Evolutionary conservation across 2,797 vertebrate species (phyloP).

Genomic region (Vireo griseus): DNA sequence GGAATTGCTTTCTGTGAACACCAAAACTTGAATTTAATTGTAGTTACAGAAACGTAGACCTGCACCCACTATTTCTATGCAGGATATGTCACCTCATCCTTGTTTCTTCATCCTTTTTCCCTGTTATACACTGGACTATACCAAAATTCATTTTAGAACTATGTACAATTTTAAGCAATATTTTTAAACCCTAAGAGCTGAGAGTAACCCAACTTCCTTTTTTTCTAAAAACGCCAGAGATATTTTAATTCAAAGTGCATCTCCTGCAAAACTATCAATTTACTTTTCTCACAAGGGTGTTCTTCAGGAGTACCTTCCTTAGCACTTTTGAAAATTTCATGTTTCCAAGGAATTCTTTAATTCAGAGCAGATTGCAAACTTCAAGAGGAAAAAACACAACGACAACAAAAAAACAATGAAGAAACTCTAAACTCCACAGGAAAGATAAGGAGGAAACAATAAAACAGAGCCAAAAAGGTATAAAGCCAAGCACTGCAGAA

Average conservation of each 20-base stretch:
- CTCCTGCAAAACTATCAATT: background rate
- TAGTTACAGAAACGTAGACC: background rate
- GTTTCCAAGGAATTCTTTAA: background rate
- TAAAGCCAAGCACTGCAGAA: background rate
- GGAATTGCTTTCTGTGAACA: background rate
- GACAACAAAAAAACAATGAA: too few relatives aligned
- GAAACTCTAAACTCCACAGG: rapidly evolving
- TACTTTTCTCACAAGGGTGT: background rate
- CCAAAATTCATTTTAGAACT: background rate
- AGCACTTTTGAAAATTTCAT: background rate
- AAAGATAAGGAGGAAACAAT: background rate
- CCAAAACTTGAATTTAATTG: background rate
- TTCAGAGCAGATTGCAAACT: background rate
- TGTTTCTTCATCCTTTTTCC: background rate
- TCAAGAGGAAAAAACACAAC: too few relatives aligned
- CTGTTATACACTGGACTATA: background rate
- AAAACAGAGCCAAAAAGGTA: background rate
- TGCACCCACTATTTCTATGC: background rate
- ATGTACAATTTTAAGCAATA: background rate
- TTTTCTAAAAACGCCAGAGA: background rate
- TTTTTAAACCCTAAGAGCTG: background rate
- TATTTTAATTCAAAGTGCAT: background rate
- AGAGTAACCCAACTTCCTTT: background rate
- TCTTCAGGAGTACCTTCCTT: background rate
- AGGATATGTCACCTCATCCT: background rate